Evolutionary conservation across 2,113 vertebrate genomes (phyloP).

Genomic region (Shinisaurus crocodilurus): DNA sequence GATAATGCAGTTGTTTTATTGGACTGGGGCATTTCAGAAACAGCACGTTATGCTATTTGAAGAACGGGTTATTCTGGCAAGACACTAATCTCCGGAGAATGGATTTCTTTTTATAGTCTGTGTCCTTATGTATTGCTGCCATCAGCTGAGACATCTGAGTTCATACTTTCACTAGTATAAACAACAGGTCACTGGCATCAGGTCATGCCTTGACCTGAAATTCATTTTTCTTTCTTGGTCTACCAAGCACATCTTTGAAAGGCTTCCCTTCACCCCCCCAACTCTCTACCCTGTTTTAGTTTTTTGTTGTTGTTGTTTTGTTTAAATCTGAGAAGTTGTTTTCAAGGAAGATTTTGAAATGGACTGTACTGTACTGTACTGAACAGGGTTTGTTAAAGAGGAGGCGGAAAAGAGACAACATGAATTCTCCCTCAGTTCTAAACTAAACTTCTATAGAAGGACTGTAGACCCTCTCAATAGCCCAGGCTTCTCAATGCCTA

Average conservation of each 20-base stretch:
- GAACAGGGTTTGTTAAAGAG: background rate
- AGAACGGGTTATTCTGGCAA: background rate
- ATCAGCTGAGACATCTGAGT: background rate
- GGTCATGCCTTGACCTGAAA: background rate
- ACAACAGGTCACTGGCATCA: background rate
- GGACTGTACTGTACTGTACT: background rate
- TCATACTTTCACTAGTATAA: background rate
- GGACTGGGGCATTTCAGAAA: background rate
- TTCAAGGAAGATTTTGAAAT: background rate
- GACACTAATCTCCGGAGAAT: background rate
- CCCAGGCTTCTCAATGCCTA: background rate
- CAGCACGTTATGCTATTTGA: background rate
- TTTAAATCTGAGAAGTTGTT: background rate
- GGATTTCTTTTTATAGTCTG: background rate
- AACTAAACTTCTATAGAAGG: background rate
- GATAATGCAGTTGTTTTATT: background rate
- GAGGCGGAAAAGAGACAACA: background rate
- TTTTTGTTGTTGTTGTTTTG: too few relatives aligned
- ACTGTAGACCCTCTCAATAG: background rate
- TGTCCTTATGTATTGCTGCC: background rate
- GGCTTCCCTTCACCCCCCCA: background rate
- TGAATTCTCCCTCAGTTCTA: background rate
- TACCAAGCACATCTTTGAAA: background rate
- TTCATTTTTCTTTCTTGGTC: background rate
- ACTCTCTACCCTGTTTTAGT: too few relatives aligned